Evolutionary conservation across 1,140 invertebrate species (phyloP), one percentile per base, ranked within the genome.

Genomic region (Aphelenchoides besseyi): DNA sequence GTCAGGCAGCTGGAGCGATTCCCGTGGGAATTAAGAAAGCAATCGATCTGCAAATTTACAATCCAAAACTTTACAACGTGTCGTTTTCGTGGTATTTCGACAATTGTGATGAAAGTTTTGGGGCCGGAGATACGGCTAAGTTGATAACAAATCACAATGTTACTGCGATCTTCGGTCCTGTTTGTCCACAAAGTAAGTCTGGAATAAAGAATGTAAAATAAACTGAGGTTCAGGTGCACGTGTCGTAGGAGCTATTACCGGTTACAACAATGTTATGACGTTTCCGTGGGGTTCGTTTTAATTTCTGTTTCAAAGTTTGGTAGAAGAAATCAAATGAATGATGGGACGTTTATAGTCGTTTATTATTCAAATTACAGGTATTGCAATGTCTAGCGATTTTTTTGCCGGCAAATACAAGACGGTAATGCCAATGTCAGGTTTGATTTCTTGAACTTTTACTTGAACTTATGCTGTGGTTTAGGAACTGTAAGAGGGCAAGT

Each of bases 31-130:
- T 59, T 5, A 28, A 33, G 5, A 59, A 59, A 33, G 55, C 55
- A 33, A 59, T 59, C 5, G 55, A 59, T 8, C 55, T 59, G 5
- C 5, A 59, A 8, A 8, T 59, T 5, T 59, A 59, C 18, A 23
- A 59, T 59, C 55, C 55, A 8, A 8, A 5, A 8, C 18, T 5
- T 5, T 59, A 59, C 55, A 59, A 59, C 55, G 23, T 59, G 12
- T 8, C 55, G 18, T 59, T 59, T 18, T 8, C 5, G 55, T 59
- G 55, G 55, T 59, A 59, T 59, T 59, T 8, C 55, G 55, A 59
- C 18, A 5, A 59, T 8, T 59, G 55, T 33, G 55, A 29, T 28
- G 55, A 59, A 59, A 23, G 5, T 8, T 23, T 59, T 33, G 5
- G 5, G 12, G 55, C 55, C 5, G 55, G 55, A 5, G 5, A 59